A percentile compares a stretch with the other conserved stretches of the same genome.
These are phyloP conservation scores for Ctenicera cuprea DNA, from an alignment of 2,888 invertebrate genomes.

Conservation along the genomic window DNA sequence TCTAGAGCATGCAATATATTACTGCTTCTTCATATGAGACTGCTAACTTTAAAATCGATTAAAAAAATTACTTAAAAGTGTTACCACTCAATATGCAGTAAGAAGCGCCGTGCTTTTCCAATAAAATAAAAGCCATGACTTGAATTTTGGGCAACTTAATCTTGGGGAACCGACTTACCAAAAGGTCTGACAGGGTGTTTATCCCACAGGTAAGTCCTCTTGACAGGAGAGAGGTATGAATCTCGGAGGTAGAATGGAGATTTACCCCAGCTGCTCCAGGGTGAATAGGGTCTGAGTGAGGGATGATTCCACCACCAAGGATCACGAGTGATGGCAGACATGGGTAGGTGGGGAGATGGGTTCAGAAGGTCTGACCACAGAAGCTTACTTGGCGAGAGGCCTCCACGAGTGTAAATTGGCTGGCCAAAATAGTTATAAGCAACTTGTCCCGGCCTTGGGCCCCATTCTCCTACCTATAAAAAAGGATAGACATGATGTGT, in stretches of 20 bases:
- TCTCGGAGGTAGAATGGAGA: slow-evolving; percentile 88
- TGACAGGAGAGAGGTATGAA: slow-evolving; percentile 93
- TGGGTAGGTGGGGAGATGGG: slow-evolving; percentile 85
- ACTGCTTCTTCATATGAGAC: not conserved
- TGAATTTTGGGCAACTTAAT: slow-evolving; percentile 31
- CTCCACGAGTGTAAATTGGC: slow-evolving; percentile 83
- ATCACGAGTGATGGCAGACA: slow-evolving; percentile 88
- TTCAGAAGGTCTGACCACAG: slow-evolving; percentile 81
- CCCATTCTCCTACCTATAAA: slow-evolving; percentile 77
- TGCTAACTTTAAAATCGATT: not conserved
- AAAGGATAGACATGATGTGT: too few relatives aligned
- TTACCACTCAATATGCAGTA: slow-evolving; percentile 17
- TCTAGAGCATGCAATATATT: not conserved
- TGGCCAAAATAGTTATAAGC: slow-evolving; percentile 86
- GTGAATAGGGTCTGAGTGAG: slow-evolving; percentile 83
- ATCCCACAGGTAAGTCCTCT: slow-evolving; percentile 93
- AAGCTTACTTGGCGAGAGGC: slow-evolving; percentile 74
- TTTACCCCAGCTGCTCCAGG: slow-evolving; percentile 80
- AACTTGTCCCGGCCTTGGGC: slow-evolving; percentile 82
- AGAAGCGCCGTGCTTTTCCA: slow-evolving; percentile 57
- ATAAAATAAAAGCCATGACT: slow-evolving; percentile 48
- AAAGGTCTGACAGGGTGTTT: slow-evolving; percentile 93
- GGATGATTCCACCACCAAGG: slow-evolving; percentile 94
- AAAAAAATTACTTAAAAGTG: slow-evolving; percentile 21
- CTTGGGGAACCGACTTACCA: slow-evolving; percentile 79